These are phyloP conservation scores for Agrilus mali DNA, from an alignment of 2,888 invertebrate genomes.

Conservation along the genomic window DNA sequence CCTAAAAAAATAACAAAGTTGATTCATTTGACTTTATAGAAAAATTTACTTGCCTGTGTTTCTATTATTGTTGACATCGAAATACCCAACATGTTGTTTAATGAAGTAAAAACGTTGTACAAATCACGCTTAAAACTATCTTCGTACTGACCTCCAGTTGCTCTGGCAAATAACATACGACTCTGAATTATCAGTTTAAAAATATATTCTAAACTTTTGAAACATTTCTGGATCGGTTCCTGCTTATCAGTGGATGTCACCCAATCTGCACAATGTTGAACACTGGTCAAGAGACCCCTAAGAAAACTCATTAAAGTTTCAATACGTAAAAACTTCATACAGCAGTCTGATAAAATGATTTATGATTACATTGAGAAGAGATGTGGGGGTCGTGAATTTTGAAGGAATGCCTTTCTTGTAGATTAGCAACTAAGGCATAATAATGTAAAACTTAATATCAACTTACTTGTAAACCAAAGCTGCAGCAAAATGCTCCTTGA, in stretches of 20 bases:
- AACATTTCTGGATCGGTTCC: constrained; percentile 81
- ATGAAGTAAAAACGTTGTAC: constrained; percentile 63
- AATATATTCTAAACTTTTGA: constrained; percentile 81
- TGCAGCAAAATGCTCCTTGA: constrained; percentile 87
- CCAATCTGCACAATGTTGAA: constrained; percentile 81
- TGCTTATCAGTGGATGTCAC: constrained; percentile 77
- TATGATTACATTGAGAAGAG: too few species aligned
- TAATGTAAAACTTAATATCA: not conserved
- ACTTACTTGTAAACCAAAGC: constrained; percentile 84
- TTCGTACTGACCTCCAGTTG: constrained; percentile 79
- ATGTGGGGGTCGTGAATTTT: too few species aligned
- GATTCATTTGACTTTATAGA: not conserved
- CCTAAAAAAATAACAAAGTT: constrained; percentile 35
- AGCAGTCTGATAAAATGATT: too few species aligned
- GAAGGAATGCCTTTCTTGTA: too few species aligned
- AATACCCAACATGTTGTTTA: constrained; percentile 63
- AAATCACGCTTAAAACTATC: constrained; percentile 76
- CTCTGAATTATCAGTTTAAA: constrained; percentile 89
- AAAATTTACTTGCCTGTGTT: constrained; percentile 46
- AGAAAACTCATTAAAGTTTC: constrained; percentile 9
- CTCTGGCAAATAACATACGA: constrained; percentile 66
- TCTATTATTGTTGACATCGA: constrained; percentile 62
- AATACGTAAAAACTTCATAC: not conserved
- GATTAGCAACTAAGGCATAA: not conserved
- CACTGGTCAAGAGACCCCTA: constrained; percentile 75